Percentiles rank a stretch among this genome's conserved stretches.
These are phyloP conservation scores for Microcebus ravelobensis DNA, from an alignment of 2,113 vertebrate species.

Conservation along the genomic window DNA sequence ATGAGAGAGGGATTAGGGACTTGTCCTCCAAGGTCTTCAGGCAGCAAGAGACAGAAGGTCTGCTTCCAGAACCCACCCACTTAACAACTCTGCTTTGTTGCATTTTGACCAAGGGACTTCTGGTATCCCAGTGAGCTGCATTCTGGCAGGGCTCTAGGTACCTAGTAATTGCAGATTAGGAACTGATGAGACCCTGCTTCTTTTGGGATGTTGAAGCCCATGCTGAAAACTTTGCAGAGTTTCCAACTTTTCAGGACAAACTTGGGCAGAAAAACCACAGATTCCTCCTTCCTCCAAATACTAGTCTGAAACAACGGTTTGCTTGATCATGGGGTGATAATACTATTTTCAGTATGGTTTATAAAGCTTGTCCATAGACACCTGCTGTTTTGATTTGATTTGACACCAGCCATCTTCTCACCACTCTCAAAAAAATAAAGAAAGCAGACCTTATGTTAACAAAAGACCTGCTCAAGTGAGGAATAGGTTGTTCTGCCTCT, in stretches of 20 bases:
- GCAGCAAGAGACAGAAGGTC: neutral
- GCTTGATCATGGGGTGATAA: neutral
- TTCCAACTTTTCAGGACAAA: neutral
- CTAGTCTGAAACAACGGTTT: neutral
- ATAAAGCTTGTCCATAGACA: neutral
- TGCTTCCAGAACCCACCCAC: no score
- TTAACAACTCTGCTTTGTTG: neutral
- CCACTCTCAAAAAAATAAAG: neutral
- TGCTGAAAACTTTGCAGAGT: neutral
- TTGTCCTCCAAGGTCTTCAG: neutral
- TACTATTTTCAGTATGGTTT: neutral
- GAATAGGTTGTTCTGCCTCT: neutral
- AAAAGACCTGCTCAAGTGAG: neutral
- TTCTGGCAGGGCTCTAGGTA: neutral
- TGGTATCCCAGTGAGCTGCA: neutral
- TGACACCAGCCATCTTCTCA: neutral
- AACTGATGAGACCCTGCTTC: neutral
- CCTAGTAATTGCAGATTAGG: neutral
- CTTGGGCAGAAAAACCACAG: neutral
- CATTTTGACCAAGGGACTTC: neutral
- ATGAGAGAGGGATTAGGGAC: neutral
- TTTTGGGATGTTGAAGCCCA: neutral
- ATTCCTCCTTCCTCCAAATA: neutral
- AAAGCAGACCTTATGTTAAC: neutral
- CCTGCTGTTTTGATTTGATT: slow-evolving; percentile 7